Percentiles rank a stretch among this genome's conserved stretches.
Evolutionary conservation across 2,113 vertebrate species (phyloP).

Genomic region (Cisticola juncidis): DNA sequence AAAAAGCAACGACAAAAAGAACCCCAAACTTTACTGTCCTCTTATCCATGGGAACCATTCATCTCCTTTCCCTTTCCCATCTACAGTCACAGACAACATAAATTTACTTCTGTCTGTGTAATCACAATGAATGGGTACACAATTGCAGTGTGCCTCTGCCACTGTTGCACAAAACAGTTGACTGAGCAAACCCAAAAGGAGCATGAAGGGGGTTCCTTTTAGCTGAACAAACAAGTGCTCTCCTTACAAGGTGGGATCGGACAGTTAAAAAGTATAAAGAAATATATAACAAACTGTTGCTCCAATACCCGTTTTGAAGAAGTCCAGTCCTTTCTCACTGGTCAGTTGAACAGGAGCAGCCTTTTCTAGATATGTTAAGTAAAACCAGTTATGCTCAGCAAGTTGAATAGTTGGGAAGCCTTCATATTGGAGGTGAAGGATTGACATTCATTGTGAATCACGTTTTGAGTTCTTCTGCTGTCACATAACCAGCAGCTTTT

Average conservation of each 20-base stretch:
- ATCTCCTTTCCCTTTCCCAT: constrained; percentile 28
- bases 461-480: constrained; percentile 39
- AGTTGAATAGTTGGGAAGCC: constrained; percentile 34
- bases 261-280: constrained; percentile 58
- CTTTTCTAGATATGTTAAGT: not conserved
- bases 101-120: constrained; percentile 75
- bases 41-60: constrained; percentile 33
- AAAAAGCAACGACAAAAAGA: not conserved
- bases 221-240: constrained; percentile 60
- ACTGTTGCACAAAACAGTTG: constrained; percentile 57
- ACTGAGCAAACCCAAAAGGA: constrained; percentile 60
- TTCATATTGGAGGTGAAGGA: constrained; percentile 48
- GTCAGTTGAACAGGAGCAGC: constrained; percentile 70
- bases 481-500: constrained; percentile 22
- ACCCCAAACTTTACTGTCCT: constrained; percentile 53
- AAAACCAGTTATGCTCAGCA: constrained; percentile 71
- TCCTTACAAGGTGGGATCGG: constrained; percentile 65
- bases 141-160: constrained; percentile 51
- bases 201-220: constrained; percentile 49
- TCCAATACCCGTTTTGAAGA: constrained; percentile 63
- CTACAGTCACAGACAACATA: constrained; percentile 54
- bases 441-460: constrained; percentile 71
- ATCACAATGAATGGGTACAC: constrained; percentile 67
- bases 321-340: constrained; percentile 68
- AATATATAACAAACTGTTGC: constrained; percentile 72